A percentile compares a stretch with the other conserved stretches of the same genome.
These are phyloP conservation scores for Cyanoramphus novaezelandiae DNA, from an alignment of 2,113 vertebrate genomes.

Conservation along the genomic window DNA sequence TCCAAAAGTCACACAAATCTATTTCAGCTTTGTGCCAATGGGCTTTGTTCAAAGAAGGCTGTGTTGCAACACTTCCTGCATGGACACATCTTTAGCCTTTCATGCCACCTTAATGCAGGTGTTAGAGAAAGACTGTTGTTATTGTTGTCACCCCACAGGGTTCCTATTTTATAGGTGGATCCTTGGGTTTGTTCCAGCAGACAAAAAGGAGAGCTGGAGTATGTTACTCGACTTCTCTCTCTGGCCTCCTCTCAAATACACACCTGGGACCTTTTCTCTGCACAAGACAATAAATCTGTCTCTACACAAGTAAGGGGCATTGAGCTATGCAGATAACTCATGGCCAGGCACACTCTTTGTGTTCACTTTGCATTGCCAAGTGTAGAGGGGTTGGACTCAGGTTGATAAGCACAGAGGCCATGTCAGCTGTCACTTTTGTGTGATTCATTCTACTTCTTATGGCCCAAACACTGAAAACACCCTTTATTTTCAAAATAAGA, in stretches of 20 bases:
- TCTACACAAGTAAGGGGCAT: not conserved
- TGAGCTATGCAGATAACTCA: not conserved
- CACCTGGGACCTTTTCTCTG: not conserved
- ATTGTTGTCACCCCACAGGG: not conserved
- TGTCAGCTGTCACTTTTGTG: not conserved
- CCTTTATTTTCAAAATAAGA: not conserved
- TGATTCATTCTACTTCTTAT: not conserved
- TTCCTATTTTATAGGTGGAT: not conserved
- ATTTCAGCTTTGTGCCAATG: not conserved
- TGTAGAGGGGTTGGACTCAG: not conserved
- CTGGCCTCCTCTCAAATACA: not conserved
- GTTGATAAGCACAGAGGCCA: slow-evolving; percentile 3
- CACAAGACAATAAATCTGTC: not conserved
- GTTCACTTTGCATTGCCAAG: not conserved
- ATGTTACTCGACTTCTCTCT: not conserved
- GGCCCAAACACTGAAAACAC: not conserved
- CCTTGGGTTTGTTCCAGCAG: not conserved
- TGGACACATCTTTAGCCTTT: not conserved
- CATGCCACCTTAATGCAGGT: not conserved
- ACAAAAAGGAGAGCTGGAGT: not conserved
- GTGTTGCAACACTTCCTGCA: not conserved
- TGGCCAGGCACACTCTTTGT: not conserved
- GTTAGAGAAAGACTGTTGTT: not conserved
- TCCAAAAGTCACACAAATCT: not conserved
- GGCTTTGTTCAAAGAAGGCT: not conserved